Base-by-base conservation (phyloP, 2,888 invertebrate genomes). In the Biston betularia region DNA sequence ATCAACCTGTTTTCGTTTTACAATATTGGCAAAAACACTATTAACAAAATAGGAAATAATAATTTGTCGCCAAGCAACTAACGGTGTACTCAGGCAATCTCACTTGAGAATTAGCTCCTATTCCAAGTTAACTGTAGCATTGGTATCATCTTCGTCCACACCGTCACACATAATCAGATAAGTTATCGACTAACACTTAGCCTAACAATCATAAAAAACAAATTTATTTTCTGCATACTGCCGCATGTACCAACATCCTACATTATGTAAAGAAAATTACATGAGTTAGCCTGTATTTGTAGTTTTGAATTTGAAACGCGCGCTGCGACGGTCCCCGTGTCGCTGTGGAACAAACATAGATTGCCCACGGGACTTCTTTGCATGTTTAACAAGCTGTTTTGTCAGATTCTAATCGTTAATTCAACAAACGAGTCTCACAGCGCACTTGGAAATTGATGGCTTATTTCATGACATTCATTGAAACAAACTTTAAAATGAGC, bases 301-400 rank as follows among this genome's bases (percentile, higher is more conserved):
- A 80, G 83, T 83, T 86, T 79, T 80, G 80, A 80, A 86, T 86
- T 79, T 82, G 76, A 79, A 84, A 86, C 85, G 80, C 79, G 24
- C 24, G 24, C 24, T 80, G 80, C 82, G 83, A 79, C 82, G 80
- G 75, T 72, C 73, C 78, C 74, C 75, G 68, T 15, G 15, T 6
- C 76, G 69, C 38, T 62, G 76, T 71, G 73, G 73, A 15, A 38
- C 48, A 49, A 77, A 73, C 75, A 72, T 66, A 76, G 68, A 78
- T 76, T 34, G 50, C 89, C 80, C 86, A 57, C 40, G 79, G 83
- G 91, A 79, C 73, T 82, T 85, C 86, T 86, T 87, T 89, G 87
- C 88, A 89, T 89, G 85, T 87, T 84, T 86, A 82, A 86, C 82
- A 81, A 84, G 79, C 84, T 83, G 80, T 85, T 88, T 86, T 86